A percentile compares a stretch with the other conserved stretches of the same genome.
Conservation (phyloP, 2,113 vertebrate genomes). For the Acrocephalus arundinaceus region DNA sequence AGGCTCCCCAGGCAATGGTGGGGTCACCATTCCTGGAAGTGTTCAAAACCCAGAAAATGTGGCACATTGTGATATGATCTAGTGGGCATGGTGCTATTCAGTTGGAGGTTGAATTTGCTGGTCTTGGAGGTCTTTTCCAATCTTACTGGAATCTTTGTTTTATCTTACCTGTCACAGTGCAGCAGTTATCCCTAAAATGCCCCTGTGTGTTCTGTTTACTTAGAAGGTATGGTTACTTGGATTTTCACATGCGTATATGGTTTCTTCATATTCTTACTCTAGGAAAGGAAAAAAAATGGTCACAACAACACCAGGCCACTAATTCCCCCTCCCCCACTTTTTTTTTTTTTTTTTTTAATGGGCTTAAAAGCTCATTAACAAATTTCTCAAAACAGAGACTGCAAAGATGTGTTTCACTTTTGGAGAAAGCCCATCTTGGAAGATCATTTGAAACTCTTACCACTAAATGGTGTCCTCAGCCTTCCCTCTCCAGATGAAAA, state of each 20-base stretch:
- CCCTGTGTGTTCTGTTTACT: neutral
- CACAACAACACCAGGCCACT: neutral
- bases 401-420: neutral
- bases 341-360: neutral
- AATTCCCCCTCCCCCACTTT: neutral
- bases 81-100: neutral
- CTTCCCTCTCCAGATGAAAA: neutral
- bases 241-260: neutral
- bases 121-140: neutral
- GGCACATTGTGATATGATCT: neutral
- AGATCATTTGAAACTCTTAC: neutral
- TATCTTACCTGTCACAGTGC: neutral
- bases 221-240: neutral
- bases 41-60: fast-evolving
- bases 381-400: neutral
- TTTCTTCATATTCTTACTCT: neutral
- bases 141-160: neutral
- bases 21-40: neutral
- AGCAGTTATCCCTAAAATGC: neutral
- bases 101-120: neutral
- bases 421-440: neutral
- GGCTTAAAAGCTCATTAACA: neutral
- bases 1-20: neutral
- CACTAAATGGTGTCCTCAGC: neutral
- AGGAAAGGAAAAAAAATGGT: neutral